Conservation (phyloP, 2,888 invertebrate genomes). For the Monoplex corrugatus region DNA sequence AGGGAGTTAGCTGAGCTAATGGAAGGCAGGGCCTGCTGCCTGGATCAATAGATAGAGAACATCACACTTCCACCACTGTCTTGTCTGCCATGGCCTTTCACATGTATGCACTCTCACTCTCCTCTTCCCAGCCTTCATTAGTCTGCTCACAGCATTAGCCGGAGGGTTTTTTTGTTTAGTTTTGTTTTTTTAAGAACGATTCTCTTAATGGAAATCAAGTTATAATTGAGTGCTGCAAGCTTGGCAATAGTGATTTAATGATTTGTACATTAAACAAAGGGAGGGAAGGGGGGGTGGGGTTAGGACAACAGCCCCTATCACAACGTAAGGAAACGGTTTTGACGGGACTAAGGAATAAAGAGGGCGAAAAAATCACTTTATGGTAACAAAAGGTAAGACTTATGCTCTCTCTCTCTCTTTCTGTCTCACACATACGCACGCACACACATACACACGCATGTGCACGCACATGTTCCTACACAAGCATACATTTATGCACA, state of each 20-base stretch:
- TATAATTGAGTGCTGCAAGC: too few species aligned
- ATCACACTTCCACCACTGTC: neutral
- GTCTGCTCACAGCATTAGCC: neutral
- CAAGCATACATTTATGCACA: neutral
- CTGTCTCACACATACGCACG: neutral
- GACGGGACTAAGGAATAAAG: too few species aligned
- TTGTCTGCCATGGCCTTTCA: neutral
- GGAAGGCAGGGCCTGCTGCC: slow-evolving; percentile 30
- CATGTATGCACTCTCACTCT: neutral
- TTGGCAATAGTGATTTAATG: too few species aligned
- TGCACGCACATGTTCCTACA: too few species aligned
- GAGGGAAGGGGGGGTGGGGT: too few species aligned
- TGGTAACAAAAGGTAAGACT: neutral
- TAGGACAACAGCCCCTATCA: too few species aligned
- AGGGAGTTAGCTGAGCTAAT: slow-evolving; percentile 31
- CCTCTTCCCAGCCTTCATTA: neutral
- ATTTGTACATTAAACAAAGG: too few species aligned
- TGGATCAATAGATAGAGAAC: slow-evolving; percentile 39
- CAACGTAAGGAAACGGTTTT: too few species aligned
- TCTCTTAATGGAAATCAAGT: too few species aligned
- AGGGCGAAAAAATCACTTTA: neutral
- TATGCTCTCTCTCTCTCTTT: neutral
- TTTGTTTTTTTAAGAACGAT: too few species aligned
- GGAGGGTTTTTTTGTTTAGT: too few species aligned
- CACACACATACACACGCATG: neutral